These are phyloP conservation scores for Tribolium castaneum DNA, from an alignment of 1,140 invertebrate species.

Conservation along the genomic window DNA sequence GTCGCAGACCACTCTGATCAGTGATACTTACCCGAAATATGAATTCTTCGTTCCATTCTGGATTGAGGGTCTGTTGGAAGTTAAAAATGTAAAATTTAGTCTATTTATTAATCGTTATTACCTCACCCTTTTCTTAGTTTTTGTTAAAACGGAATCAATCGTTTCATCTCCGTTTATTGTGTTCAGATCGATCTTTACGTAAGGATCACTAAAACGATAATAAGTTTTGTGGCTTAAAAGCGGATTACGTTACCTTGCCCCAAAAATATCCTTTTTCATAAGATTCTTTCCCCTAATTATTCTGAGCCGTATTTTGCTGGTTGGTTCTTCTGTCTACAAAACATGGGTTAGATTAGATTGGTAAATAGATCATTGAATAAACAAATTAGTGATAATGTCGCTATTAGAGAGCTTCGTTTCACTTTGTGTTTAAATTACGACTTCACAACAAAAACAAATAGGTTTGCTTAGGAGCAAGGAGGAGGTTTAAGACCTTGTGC, in stretches of 20 bases:
- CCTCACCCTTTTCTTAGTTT: conserved; percentile 94
- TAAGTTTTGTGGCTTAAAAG: not conserved
- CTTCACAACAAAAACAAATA: not conserved
- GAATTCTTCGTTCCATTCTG: conserved; percentile 97
- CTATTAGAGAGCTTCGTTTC: not conserved
- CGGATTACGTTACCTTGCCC: conserved; percentile 80
- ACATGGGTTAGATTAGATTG: too few relatives aligned
- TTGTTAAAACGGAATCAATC: conserved; percentile 92
- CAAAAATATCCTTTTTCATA: conserved; percentile 98
- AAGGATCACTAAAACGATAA: conserved; percentile 86
- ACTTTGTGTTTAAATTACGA: not conserved
- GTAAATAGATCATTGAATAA: not conserved
- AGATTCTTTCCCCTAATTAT: conserved; percentile 89
- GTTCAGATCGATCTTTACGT: conserved; percentile 92
- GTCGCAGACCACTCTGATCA: too few relatives aligned
- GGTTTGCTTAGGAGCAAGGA: not conserved
- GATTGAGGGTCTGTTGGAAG: conserved; percentile 88
- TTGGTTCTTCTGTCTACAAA: conserved; percentile 78
- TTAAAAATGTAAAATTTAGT: conserved; percentile 21
- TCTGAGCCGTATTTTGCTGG: conserved; percentile 81
- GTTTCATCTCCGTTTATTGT: conserved; percentile 85
- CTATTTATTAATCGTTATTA: conserved; percentile 31
- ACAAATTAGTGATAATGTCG: not conserved
- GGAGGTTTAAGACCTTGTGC: not conserved
- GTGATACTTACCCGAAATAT: conserved; percentile 83